A percentile compares a stretch with the other conserved stretches of the same genome.
phyloP scores from a whole-genome alignment of 2,888 invertebrate genomes.

The Plagodis pulveraria region DNA sequence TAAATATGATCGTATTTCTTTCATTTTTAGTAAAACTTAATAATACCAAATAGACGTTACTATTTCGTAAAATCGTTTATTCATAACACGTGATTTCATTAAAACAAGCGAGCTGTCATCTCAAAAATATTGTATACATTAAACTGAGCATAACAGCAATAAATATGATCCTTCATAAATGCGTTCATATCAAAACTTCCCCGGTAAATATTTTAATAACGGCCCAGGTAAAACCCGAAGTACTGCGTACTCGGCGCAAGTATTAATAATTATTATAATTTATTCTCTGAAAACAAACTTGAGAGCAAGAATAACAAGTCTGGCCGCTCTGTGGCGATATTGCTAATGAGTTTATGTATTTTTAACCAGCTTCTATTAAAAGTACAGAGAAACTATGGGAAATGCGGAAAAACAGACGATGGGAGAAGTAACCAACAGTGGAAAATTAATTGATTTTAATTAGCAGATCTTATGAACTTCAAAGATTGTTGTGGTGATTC shows the following conservation, averaged over 20 bases:
- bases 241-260: conserved; percentile 26
- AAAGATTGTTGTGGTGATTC: no score
- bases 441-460: neutral
- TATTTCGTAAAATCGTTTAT: no score
- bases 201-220: conserved; percentile 36
- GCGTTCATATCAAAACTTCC: conserved; percentile 22
- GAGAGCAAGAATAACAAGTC: conserved; percentile 33
- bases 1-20: no score
- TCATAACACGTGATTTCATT: no score
- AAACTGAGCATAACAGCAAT: conserved; percentile 15
- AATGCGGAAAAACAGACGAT: conserved; percentile 8
- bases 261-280: conserved; percentile 49
- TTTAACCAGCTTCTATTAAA: conserved; percentile 29
- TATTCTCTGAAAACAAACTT: conserved; percentile 46
- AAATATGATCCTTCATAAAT: conserved; percentile 20
- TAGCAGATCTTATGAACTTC: neutral
- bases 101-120: no score
- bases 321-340: conserved; percentile 29
- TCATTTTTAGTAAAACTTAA: no score
- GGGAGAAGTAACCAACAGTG: neutral
- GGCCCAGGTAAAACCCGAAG: conserved; percentile 18
- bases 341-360: conserved; percentile 41
- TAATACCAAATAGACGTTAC: no score
- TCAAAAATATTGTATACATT: no score
- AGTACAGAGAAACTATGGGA: conserved; percentile 17